A percentile compares a stretch with the other conserved stretches of the same genome.
Conservation (phyloP, 2,113 vertebrate species). For the Cacatua alba region DNA sequence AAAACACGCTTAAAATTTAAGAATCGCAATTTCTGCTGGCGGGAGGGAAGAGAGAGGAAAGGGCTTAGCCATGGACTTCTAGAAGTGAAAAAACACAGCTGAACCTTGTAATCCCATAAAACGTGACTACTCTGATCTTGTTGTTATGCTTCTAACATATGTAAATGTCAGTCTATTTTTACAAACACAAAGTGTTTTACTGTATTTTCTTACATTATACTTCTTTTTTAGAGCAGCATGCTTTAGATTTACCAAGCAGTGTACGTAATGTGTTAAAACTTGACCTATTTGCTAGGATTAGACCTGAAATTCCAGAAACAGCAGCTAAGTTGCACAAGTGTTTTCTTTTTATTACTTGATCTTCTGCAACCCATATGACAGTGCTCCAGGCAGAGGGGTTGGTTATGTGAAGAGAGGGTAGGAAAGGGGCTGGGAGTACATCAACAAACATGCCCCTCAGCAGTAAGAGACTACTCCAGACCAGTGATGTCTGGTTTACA, state of each 20-base stretch:
- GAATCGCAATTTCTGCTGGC: neutral
- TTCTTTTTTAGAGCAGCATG: neutral
- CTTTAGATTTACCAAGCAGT: neutral
- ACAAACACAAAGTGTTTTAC: neutral
- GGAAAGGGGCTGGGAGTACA: neutral
- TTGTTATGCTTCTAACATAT: neutral
- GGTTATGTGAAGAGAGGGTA: neutral
- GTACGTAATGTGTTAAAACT: slow-evolving; percentile 12
- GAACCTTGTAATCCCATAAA: neutral
- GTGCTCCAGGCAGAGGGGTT: neutral
- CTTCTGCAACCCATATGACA: neutral
- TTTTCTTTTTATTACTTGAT: neutral
- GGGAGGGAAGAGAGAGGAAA: neutral
- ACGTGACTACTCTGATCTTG: neutral
- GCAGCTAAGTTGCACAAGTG: neutral
- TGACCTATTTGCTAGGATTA: slow-evolving; percentile 12
- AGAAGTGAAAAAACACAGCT: neutral
- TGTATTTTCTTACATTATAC: neutral
- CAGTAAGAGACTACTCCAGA: neutral
- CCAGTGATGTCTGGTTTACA: neutral
- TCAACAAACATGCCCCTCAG: slow-evolving; percentile 1
- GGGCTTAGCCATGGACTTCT: neutral
- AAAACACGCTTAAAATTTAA: neutral
- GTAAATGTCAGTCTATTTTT: neutral
- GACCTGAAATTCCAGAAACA: slow-evolving; percentile 31